phyloP scores from a whole-genome alignment of 2,888 invertebrate genomes.

The Melitaea athalia region DNA sequence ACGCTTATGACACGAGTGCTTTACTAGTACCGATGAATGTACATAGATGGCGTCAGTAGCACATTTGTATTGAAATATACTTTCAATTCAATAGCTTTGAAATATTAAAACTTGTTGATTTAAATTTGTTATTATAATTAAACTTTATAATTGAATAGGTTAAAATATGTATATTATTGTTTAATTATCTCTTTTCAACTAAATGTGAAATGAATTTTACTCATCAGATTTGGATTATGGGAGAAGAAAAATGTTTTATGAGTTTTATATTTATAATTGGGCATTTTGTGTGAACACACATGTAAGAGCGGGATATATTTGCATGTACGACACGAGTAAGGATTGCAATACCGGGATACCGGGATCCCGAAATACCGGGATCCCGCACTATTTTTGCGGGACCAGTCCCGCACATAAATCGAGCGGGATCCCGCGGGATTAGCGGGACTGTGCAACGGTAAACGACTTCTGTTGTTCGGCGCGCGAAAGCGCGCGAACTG shows the following conservation, averaged over 20 bases:
- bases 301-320: background rate
- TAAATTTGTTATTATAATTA: background rate
- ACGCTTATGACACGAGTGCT: conserved; percentile 27
- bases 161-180: background rate
- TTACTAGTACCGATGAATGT: conserved; percentile 24
- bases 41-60: conserved; percentile 37
- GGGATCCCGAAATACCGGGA: too few species aligned
- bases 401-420: too few species aligned
- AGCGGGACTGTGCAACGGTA: too few species aligned
- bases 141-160: background rate
- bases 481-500: too few species aligned
- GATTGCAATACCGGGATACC: too few species aligned
- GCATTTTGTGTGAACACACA: background rate
- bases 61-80: background rate
- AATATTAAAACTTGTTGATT: background rate
- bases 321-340: conserved; percentile 1
- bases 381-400: too few species aligned
- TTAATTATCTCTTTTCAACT: conserved; percentile 3
- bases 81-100: background rate
- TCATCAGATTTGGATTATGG: background rate
- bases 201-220: background rate
- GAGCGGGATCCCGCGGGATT: too few species aligned
- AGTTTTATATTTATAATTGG: background rate
- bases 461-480: too few species aligned
- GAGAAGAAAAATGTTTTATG: background rate